Evolutionary conservation across 2,113 vertebrate genomes (phyloP), one percentile per base, ranked within the genome.

Genomic region (Campylomormyrus numenius): DNA sequence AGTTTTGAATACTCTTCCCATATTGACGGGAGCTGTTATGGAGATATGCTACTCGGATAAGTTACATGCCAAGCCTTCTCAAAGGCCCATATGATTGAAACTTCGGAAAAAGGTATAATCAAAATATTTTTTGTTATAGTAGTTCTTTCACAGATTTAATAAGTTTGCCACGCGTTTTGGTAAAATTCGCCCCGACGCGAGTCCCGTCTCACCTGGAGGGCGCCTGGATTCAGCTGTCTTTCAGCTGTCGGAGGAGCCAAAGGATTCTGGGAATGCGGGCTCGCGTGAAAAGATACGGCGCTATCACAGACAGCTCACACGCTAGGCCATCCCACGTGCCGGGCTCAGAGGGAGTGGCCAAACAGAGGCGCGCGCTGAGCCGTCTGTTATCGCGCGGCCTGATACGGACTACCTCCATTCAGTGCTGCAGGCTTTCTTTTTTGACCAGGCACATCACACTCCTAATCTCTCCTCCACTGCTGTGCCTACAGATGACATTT

Each of bases 401-500:
- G 83, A 84, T 84, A 84, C 45, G 21, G 80, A 45, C 80, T 3
- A 48, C 80, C 80, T 84, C 80, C 80, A 84, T 84, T 84, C 80
- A 46, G 9, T 21, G 39, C 77, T 24, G 77, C 21, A n/a, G 83
- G 45, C 24, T 48, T n/a, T 48, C 83, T 10, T n/a, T 83, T 45
- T 85, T 13, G 19, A 85, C 15, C 19, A 45, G 39, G 17, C 45
- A 85, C 83, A 85, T 85, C 83, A 1, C 24, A 5, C 45, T 48
- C 83, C 8, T 85, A 85, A 85, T 85, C 83, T 85, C n/a, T 5
- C 31, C 88, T 87, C 62, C 53, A 45, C 42, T 80, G 84, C 88
- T 83, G 74, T 80, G 74, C 74, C 74, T 80, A 39, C 74, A 42
- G 74, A 80, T 80, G 74, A 27, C 46, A 58, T 52, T 52, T 58